Percentiles rank a stretch among this genome's conserved stretches.
Conservation (phyloP, 2,797 vertebrate species). For the Typhlichthys subterraneus region DNA sequence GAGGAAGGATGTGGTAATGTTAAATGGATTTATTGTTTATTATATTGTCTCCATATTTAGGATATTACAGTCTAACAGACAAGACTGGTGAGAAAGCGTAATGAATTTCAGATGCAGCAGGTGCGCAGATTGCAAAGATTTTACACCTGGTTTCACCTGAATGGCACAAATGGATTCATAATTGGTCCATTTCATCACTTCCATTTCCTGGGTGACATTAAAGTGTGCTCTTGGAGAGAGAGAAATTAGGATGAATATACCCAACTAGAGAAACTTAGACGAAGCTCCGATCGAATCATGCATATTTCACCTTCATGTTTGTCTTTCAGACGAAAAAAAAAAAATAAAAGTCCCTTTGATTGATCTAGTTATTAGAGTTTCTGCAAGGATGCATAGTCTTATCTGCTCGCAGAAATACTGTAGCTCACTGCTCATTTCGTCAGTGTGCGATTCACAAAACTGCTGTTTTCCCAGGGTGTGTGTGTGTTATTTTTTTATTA, state of each 20-base stretch:
- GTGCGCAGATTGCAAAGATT: conserved; percentile 76
- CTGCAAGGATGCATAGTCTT: conserved; percentile 33
- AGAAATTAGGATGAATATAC: conserved; percentile 60
- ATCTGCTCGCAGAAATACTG: conserved; percentile 52
- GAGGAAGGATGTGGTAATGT: conserved; percentile 42
- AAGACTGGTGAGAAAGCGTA: conserved; percentile 69
- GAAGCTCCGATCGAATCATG: conserved; percentile 55
- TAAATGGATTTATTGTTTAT: conserved; percentile 65
- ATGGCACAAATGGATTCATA: conserved; percentile 76
- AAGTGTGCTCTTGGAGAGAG: conserved; percentile 58
- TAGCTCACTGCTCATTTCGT: conserved; percentile 51
- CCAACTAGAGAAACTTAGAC: conserved; percentile 43
- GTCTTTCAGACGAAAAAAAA: conserved; percentile 41
- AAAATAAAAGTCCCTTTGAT: conserved; percentile 35
- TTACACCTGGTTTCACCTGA: conserved; percentile 79
- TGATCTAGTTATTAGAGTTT: conserved; percentile 41
- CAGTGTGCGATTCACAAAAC: conserved; percentile 45
- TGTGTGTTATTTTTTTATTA: conserved; percentile 34
- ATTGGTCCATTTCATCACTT: conserved; percentile 79
- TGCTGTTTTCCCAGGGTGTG: too few species aligned
- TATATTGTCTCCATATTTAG: conserved; percentile 62
- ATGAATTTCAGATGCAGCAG: conserved; percentile 70
- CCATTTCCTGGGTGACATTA: conserved; percentile 64
- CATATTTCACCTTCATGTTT: conserved; percentile 57
- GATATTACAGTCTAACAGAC: conserved; percentile 69